These are phyloP conservation scores for Taenaris catops DNA, from an alignment of 2,888 invertebrate genomes.

Conservation along the genomic window DNA sequence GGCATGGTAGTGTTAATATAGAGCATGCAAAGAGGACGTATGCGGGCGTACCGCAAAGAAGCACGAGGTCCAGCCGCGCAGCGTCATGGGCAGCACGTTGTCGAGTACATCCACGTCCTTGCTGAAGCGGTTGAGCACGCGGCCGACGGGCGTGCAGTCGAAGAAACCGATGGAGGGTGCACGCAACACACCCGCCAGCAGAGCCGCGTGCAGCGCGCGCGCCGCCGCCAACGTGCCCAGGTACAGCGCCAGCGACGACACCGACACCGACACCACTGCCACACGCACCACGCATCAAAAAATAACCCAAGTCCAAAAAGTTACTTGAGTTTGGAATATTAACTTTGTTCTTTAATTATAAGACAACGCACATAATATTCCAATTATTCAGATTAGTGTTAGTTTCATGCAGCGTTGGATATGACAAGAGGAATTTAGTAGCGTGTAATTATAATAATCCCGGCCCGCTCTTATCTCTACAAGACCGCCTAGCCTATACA, in stretches of 20 bases:
- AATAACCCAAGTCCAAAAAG: too few species aligned
- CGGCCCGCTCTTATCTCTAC: too few species aligned
- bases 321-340: too few species aligned
- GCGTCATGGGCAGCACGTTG: conserved; percentile 84
- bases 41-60: conserved; percentile 78
- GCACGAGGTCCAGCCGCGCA: conserved; percentile 85
- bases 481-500: too few species aligned
- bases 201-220: conserved; percentile 81
- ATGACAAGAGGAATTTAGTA: too few species aligned
- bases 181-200: conserved; percentile 83
- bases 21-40: too few species aligned
- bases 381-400: too few species aligned
- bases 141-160: conserved; percentile 89
- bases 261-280: conserved; percentile 82
- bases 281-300: conserved; percentile 12
- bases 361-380: too few species aligned
- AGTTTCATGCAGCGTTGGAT: too few species aligned
- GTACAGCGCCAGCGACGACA: conserved; percentile 84
- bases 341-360: too few species aligned
- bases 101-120: conserved; percentile 87
- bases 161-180: conserved; percentile 86
- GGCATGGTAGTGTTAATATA: too few species aligned
- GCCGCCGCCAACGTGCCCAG: conserved; percentile 83
- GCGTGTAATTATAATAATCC: too few species aligned
- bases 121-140: conserved; percentile 88